Evolutionary conservation across 2,888 invertebrate genomes (phyloP), one percentile per base, ranked within the genome.

Genomic region (Cyclophora albipunctata): DNA sequence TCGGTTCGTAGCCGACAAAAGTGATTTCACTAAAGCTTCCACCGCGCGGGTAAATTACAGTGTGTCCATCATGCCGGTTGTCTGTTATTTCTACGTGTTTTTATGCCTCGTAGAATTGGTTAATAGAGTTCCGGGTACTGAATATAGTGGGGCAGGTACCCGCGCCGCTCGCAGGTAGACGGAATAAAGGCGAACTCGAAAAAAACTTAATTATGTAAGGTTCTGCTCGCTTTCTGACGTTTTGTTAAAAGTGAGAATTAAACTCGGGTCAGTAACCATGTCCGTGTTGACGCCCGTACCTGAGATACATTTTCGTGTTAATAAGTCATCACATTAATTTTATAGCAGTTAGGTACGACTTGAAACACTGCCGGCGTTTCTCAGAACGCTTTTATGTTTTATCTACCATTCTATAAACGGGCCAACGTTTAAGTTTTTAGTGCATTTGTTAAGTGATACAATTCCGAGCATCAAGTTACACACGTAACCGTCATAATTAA

Each of bases 101-200:
- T 82, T 81, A 81, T 80, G 81, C 72, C 72, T 71, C 74, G 75
- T 71, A 71, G 76, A 78, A 74, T 74, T 70, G 71, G 67, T 80
- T 84, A 85, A 85, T 84, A 75, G 77, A 76, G 82, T 85, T 85
- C 83, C 81, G 84, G 80, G 79, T 79, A 81, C 75, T 76, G 77
- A 71, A 69, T 73, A 75, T 68, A 66, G 71, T 71, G 70, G 70
- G 69, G 72, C 84, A 83, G 84, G 84, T 84, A 84, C 70, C 71
- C 59, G 62, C 54, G 50, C 63, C 34, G 57, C 67, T 4, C 4
- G 37, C 82, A 82, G 84, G 83, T 82, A 83, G 75, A 78, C 66
- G 72, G 67, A 71, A 71, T 69, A 69, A 71, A 71, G 70, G 66
- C 69, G 65, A 61, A 67, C 59, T 57, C 57, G 59, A 58, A 53